Conservation (phyloP, 23 tunicate species). For the Botrylloides violaceus region DNA sequence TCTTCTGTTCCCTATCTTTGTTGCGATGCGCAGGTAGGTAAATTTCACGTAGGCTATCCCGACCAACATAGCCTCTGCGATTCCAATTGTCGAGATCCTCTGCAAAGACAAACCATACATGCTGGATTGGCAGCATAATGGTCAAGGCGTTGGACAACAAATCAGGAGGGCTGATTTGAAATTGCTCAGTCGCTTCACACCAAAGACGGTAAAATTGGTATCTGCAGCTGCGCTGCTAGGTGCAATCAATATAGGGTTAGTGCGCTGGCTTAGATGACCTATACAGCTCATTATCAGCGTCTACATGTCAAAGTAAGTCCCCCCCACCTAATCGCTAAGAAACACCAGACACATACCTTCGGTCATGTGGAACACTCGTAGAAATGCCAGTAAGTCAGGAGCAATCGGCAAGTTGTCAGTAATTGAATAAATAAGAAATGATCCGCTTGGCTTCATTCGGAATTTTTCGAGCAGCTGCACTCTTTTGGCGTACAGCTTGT, state of each 20-base stretch:
- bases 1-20: constrained; percentile 29
- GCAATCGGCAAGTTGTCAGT: constrained; percentile 42
- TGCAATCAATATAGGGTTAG: too few species aligned
- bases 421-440: constrained; percentile 37
- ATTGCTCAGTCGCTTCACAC: too few species aligned
- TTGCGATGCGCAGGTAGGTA: constrained; percentile 13
- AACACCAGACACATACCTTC: constrained; percentile 25
- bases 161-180: too few species aligned
- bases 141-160: too few species aligned
- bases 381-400: constrained; percentile 44
- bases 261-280: too few species aligned
- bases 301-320: neutral
- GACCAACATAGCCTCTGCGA: constrained; percentile 27
- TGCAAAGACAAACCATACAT: constrained; percentile 17
- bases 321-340: neutral
- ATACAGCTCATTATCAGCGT: too few species aligned
- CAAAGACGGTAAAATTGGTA: too few species aligned
- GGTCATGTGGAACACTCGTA: constrained; percentile 79
- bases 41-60: constrained; percentile 26
- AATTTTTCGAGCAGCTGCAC: constrained; percentile 33
- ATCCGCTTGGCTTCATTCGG: constrained; percentile 28
- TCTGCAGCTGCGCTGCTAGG: neutral
- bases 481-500: constrained; percentile 42
- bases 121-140: too few species aligned
- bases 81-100: constrained; percentile 55